Conservation (phyloP, 2,888 invertebrate genomes). For the Eilema sororculum region DNA sequence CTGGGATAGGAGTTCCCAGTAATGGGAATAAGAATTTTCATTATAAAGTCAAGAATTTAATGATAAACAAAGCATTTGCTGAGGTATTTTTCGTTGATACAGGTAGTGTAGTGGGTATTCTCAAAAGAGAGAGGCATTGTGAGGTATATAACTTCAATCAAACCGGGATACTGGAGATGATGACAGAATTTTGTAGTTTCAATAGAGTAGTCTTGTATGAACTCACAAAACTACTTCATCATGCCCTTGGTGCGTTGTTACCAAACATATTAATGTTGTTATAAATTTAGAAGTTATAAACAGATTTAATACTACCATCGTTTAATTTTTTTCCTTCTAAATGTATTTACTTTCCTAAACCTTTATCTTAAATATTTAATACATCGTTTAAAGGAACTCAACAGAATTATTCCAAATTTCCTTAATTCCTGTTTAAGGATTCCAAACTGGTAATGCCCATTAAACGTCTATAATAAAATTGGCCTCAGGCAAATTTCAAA, state of each 20-base stretch:
- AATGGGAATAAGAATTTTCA: not conserved
- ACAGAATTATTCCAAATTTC: slow-evolving; percentile 33
- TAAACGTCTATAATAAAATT: slow-evolving; percentile 51
- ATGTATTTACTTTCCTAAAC: slow-evolving; percentile 14
- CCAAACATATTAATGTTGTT: too few relatives aligned
- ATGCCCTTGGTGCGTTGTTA: not conserved
- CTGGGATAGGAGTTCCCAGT: not conserved
- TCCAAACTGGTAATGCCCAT: slow-evolving; percentile 48
- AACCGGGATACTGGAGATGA: too few relatives aligned
- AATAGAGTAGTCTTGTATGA: too few relatives aligned
- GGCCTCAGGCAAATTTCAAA: slow-evolving; percentile 50
- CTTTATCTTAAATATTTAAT: slow-evolving; percentile 34
- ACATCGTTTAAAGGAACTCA: slow-evolving; percentile 30
- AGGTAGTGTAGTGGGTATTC: too few relatives aligned
- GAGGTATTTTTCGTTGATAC: too few relatives aligned
- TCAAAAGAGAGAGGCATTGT: not conserved
- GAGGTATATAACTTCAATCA: too few relatives aligned
- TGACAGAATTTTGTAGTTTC: too few relatives aligned
- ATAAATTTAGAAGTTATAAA: not conserved
- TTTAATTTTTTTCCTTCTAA: not conserved
- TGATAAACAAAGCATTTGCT: not conserved
- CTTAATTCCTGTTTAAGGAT: slow-evolving; percentile 46
- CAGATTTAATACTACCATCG: not conserved
- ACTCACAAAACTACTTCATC: not conserved
- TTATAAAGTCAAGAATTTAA: not conserved